Evolutionary conservation across 92 coral and sea anemone species (phyloP), one percentile per base, ranked within the genome.

Genomic region (Bergia sp.): DNA sequence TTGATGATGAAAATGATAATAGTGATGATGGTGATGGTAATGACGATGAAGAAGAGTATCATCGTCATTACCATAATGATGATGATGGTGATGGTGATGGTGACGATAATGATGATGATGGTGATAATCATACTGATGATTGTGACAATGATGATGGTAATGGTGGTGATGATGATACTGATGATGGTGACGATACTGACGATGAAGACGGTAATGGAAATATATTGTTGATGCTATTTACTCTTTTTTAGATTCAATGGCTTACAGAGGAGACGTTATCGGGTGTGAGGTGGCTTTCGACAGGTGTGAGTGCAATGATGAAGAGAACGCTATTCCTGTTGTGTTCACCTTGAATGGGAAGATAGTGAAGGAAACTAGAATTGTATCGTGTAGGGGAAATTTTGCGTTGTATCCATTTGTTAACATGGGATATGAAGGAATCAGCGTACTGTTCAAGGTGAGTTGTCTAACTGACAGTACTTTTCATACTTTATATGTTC

Each of bases 311-410:
- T 13, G 0, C 15, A 8, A 76, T 38, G 80, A 76, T 43, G 36
- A 4, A 40, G 5, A 15, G 49, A 16, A 65, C 29, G 21, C 72
- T 15, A 21, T 76, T 76, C 55, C 80, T 76, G 55, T 76, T 76
- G 49, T 76, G 0, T 76, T 76, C 53, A 76, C 80, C 23, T 76
- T 76, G 50, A 76, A 76, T 76, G 80, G 80, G 23, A 76, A 76
- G 50, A 42, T 38, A 40, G 80, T 76, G 44, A 20, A 39, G 2
- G 55, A 39, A 4, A 76, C 80, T 4, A 16, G 18, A 38, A 12
- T 76, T 43, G 47, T 76, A 40, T 39, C 3, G 8, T 9, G 4
- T 15, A 39, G 47, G 8, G 55, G 36, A 9, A 49, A 42, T 15
- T 49, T 76, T 41, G 49, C 80, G 2, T 40, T 76, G n/a, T 76